Evolutionary conservation across 2,113 vertebrate species (phyloP).

Genomic region (Grus americana): DNA sequence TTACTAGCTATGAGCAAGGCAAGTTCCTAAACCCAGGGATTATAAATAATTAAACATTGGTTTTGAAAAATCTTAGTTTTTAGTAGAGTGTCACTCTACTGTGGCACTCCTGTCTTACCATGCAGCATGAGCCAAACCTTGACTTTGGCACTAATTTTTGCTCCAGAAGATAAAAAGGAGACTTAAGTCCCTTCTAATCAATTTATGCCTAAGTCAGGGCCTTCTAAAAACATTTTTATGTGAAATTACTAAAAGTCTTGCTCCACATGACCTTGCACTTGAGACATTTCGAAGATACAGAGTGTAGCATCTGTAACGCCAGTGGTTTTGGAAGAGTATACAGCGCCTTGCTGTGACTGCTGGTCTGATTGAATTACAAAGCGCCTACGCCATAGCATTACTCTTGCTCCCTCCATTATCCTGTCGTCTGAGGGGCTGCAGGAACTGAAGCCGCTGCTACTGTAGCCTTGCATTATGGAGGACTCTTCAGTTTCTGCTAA

Average conservation of each 20-base stretch:
- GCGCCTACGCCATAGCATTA: not conserved
- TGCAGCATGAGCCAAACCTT: not conserved
- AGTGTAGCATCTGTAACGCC: not conserved
- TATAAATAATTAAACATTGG: not conserved
- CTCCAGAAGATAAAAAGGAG: not conserved
- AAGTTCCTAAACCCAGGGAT: not conserved
- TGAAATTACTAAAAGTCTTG: not conserved
- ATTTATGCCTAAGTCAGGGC: not conserved
- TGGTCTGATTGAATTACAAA: not conserved
- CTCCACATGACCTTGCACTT: not conserved
- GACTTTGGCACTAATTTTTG: not conserved
- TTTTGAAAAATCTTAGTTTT: not conserved
- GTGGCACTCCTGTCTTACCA: fast-evolving
- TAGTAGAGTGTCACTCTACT: too few relatives aligned
- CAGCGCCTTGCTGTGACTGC: not conserved
- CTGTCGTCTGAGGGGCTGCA: not conserved
- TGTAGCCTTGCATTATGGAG: not conserved
- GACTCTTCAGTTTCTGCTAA: not conserved
- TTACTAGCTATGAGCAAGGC: not conserved
- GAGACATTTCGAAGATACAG: not conserved
- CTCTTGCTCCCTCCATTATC: not conserved
- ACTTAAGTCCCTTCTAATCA: not conserved
- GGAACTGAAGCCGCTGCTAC: not conserved
- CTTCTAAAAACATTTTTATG: not conserved
- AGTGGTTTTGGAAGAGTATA: not conserved